Base-by-base conservation (phyloP, 2,113 vertebrate species). In the Erythrocebus patas region DNA sequence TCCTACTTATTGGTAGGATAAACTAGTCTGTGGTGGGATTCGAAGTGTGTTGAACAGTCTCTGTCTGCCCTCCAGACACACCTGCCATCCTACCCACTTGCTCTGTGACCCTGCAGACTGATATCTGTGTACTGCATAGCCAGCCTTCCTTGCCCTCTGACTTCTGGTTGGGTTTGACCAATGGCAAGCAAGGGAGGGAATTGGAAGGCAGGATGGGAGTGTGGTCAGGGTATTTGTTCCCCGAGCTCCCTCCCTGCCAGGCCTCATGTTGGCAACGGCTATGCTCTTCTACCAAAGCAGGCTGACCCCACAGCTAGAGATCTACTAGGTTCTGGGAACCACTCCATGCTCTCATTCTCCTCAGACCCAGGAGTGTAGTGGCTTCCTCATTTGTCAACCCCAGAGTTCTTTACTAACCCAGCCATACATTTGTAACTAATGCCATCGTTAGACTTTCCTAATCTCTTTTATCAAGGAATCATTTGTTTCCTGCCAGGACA, bases 401-500 rank as follows among this genome's bases (percentile, higher is more conserved):
- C 14, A 45, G 27, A 43, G 30, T 30, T 23, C 12, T 75, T 93
- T 27, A 52, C 27, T 57, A 3, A 3, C 40, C 40, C 22, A 78
- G 43, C 38, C 35, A 11, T 10, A 17, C 32, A 2, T 38, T 78
- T 78, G 12, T 73, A 40, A 72, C 23, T 2, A 20, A 64, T n/a
- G 23, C 5, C 61, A 18, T 87, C 27, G 2, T 48, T 43, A 35
- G n/a, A 16, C n/a, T 93, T 17, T 79, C 70, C 30, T 43, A 48
- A 3, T 73, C 10, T 6, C 13, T 25, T 57, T 81, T 40, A 10
- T 80, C 35, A 57, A 59, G 48, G 52, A 35, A 18, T 20, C 35
- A 30, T 72, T 61, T 95, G 32, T 88, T 45, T 93, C 32, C 35
- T 73, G 43, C 76, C 68, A 79, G n/a, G 59, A 79, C 76, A 38